Conservation (phyloP, 2,797 vertebrate genomes). For the Pristis pectinata region DNA sequence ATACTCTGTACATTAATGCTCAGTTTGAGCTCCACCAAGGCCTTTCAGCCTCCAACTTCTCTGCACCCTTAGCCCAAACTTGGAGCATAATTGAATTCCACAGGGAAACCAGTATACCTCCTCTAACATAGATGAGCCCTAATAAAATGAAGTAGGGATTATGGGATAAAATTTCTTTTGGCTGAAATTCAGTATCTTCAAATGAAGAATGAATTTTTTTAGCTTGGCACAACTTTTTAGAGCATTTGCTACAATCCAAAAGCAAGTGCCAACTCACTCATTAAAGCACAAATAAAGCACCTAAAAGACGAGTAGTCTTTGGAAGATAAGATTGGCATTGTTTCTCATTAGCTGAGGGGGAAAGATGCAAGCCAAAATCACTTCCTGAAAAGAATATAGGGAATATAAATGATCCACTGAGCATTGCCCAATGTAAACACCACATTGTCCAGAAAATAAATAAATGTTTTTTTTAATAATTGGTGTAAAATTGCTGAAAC, state of each 20-base stretch:
- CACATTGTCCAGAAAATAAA: neutral
- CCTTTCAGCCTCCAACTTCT: no score
- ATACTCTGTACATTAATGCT: no score
- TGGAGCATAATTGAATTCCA: no score
- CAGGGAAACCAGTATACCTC: no score
- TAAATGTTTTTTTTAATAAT: slow-evolving; percentile 25
- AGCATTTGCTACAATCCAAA: neutral
- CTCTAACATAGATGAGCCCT: no score
- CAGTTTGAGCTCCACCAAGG: no score
- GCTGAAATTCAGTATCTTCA: neutral
- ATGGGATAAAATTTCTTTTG: no score
- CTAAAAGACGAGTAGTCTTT: neutral
- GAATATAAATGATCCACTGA: neutral
- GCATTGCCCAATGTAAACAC: neutral
- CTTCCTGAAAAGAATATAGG: neutral
- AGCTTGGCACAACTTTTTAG: neutral
- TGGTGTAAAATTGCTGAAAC: neutral
- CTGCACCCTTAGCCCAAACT: no score
- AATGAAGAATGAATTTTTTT: neutral
- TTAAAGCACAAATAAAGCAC: neutral
- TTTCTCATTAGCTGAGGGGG: neutral
- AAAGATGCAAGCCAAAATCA: neutral
- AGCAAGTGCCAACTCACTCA: neutral
- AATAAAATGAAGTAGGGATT: no score
- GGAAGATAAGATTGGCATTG: neutral